Conservation (phyloP, 2,797 vertebrate genomes). For the Bucorvus abyssinicus region DNA sequence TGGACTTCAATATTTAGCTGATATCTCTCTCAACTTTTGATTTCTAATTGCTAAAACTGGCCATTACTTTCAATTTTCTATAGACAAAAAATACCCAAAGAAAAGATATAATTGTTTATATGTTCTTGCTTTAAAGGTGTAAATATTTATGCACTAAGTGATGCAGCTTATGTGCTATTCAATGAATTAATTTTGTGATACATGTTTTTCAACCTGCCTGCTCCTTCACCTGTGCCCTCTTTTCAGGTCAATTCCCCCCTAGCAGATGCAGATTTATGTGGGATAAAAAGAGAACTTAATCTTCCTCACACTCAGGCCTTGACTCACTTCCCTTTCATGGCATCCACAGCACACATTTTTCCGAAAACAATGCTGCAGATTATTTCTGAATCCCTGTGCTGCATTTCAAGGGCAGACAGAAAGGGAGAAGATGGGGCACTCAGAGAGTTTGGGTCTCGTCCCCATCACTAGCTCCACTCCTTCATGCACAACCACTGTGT, state of each 20-base stretch:
- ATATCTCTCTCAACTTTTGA: background rate
- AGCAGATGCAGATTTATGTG: background rate
- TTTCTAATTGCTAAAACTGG: background rate
- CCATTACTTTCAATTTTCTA: background rate
- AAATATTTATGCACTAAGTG: background rate
- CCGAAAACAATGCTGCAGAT: background rate
- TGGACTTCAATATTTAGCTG: background rate
- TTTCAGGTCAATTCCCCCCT: background rate
- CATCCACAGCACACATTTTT: background rate
- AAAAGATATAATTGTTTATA: background rate
- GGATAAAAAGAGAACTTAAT: background rate
- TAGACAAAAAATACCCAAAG: background rate
- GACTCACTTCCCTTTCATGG: background rate
- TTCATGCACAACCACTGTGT: fast-evolving
- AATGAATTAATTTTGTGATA: background rate
- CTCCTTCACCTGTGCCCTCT: background rate
- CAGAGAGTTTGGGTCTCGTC: background rate
- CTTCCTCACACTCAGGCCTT: background rate
- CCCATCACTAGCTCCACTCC: fast-evolving
- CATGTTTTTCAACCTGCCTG: background rate
- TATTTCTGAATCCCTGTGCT: background rate
- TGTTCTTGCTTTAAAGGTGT: background rate
- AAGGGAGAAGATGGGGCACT: background rate
- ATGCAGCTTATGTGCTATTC: background rate
- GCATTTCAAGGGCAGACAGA: background rate